Base-by-base conservation (phyloP, 2,888 invertebrate species). In the Willowsia nigromaculata region DNA sequence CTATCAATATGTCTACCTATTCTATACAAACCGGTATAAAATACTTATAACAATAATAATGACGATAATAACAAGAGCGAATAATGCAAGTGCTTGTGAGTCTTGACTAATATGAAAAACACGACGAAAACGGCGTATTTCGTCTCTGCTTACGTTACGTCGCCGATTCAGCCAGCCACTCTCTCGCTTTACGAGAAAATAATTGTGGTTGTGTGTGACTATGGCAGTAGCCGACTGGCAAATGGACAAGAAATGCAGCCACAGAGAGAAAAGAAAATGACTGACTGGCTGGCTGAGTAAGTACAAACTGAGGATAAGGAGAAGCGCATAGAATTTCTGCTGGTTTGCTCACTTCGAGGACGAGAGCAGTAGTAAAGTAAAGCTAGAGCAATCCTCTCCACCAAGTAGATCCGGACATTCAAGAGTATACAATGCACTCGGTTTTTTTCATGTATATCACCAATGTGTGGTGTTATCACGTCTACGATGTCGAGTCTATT, bases 171-270 rank as follows among this genome's bases (percentile, higher is more conserved):
- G n/a, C 9, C 30, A n/a, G 27, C 25, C 30, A 7, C 47, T 43
- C 47, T 11, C 62, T 81, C 81, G 56, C 22, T 56, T 53, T 53
- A 40, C 50, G 59, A 59, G 59, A 80, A 80, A 80, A 56, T 56
- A 59, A 80, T 33, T 22, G 43, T 27, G 56, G 62, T 68, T 33
- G 50, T 33, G 47, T 68, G 27, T 71, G 56, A 78, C 56, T 62
- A 27, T 76, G 30, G 59, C 43, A 85, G 85, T 27, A 85, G 59
- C 76, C 62, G 76, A 62, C 47, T n/a, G 62, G 62, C 82, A 47
- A 76, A 85, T 85, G 76, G 85, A 62, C 74, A 84, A 74, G 71
- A 84, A 74, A 84, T 53, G 84, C 76, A 85, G 85, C 47, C 62
- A 43, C 85, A 47, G 76, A 76, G 76, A 82, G 43, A 47, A n/a